These are phyloP conservation scores for Myotis myotis DNA, from an alignment of 2,797 vertebrate genomes.

Conservation along the genomic window DNA sequence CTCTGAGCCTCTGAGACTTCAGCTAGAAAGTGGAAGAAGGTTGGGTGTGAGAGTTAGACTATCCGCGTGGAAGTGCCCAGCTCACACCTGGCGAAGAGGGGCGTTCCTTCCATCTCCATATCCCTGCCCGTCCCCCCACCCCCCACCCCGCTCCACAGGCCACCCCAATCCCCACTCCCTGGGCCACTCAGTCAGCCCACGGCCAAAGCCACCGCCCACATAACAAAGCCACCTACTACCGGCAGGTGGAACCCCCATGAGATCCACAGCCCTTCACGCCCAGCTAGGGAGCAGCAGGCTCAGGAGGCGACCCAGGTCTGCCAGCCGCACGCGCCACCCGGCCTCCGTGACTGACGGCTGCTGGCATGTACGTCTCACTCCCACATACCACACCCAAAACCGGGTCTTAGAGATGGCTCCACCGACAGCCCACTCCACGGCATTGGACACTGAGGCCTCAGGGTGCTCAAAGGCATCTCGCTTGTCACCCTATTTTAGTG, in stretches of 20 bases:
- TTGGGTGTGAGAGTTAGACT: background rate
- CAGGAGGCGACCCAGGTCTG: background rate
- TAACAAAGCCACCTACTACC: background rate
- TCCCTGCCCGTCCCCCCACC: background rate
- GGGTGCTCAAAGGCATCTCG: background rate
- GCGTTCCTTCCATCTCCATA: background rate
- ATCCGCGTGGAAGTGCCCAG: fast-evolving
- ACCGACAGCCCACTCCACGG: background rate
- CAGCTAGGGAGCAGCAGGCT: background rate
- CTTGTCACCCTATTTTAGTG: no score
- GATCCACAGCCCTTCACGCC: background rate
- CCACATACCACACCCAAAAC: fast-evolving
- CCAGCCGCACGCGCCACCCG: fast-evolving
- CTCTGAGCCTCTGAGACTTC: background rate
- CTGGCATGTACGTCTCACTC: background rate
- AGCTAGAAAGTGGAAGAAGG: background rate
- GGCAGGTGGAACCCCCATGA: background rate
- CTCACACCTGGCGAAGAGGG: background rate
- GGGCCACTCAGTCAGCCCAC: background rate
- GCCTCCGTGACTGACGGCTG: background rate
- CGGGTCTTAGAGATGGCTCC: no score
- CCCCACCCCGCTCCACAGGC: background rate
- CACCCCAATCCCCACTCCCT: no score
- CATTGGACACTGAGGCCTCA: background rate
- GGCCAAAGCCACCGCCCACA: background rate